phyloP scores from a whole-genome alignment of 2,888 invertebrate species.

The Labia minor region DNA sequence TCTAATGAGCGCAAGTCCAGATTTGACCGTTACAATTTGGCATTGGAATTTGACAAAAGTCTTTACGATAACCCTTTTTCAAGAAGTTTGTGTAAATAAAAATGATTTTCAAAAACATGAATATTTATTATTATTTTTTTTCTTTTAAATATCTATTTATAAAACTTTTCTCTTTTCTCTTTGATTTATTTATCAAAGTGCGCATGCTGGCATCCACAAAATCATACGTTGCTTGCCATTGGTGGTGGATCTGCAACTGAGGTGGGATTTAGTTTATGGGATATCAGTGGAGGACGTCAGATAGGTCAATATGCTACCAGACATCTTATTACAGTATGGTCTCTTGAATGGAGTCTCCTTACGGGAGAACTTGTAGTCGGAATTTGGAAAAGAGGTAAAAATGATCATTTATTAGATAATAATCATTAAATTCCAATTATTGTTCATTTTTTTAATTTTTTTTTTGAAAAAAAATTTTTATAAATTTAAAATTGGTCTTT shows the following conservation, averaged over 20 bases:
- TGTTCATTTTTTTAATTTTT: not conserved
- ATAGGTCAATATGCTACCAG: not conserved
- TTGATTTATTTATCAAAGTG: too few relatives aligned
- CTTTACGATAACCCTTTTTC: not conserved
- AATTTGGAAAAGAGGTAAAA: conserved; percentile 1
- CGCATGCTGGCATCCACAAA: not conserved
- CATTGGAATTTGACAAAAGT: not conserved
- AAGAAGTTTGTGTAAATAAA: not conserved
- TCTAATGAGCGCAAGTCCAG: not conserved
- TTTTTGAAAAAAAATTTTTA: too few relatives aligned
- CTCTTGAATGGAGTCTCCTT: not conserved
- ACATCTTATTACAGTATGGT: not conserved
- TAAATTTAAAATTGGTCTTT: too few relatives aligned
- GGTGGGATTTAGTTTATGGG: not conserved
- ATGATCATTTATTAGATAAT: not conserved
- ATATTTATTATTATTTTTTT: too few relatives aligned
- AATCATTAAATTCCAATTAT: too few relatives aligned
- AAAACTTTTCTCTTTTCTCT: too few relatives aligned
- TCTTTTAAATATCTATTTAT: too few relatives aligned
- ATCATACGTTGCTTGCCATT: not conserved
- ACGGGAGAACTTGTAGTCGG: not conserved
- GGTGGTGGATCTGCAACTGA: not conserved
- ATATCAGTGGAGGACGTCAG: not conserved
- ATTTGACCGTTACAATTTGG: not conserved
- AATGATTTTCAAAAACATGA: too few relatives aligned